Evolutionary conservation across 2,888 invertebrate genomes (phyloP).

Genomic region (Thecophora atra): DNA sequence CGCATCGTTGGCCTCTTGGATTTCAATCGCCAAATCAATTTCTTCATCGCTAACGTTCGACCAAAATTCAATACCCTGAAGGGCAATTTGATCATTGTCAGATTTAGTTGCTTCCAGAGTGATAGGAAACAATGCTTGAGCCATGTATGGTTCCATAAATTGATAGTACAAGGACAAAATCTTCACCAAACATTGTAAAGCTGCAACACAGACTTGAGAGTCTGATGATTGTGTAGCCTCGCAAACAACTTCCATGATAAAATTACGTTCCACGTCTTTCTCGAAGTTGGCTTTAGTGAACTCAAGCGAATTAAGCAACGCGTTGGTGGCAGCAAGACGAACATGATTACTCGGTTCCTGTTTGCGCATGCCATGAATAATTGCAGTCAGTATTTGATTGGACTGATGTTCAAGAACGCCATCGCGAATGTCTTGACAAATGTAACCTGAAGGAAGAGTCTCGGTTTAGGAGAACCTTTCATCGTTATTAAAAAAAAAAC

Average conservation of each 20-base stretch:
- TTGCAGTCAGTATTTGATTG: constrained; percentile 97
- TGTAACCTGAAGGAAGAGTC: constrained; percentile 69
- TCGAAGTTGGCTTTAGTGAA: constrained; percentile 99
- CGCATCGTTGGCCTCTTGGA: constrained; percentile 91
- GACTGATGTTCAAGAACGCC: constrained; percentile 91
- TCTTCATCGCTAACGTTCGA: constrained; percentile 99
- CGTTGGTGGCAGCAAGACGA: constrained; percentile 94
- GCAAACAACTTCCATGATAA: constrained; percentile 99
- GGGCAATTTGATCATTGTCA: constrained; percentile 92
- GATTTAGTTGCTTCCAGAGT: constrained; percentile 99
- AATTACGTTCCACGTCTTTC: constrained; percentile 95
- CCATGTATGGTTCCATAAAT: constrained; percentile 99
- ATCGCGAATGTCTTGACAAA: constrained; percentile 97
- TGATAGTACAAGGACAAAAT: constrained; percentile 98
- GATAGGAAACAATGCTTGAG: constrained; percentile 95
- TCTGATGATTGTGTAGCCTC: constrained; percentile 96
- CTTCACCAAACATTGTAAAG: constrained; percentile 96
- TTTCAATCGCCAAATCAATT: constrained; percentile 93
- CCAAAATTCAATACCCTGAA: constrained; percentile 99
- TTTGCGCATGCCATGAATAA: constrained; percentile 97
- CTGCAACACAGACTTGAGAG: constrained; percentile 93
- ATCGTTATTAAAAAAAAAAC: constrained; percentile 47
- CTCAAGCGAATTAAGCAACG: constrained; percentile 95
- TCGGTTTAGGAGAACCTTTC: constrained; percentile 54
- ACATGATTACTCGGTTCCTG: constrained; percentile 94